Evolutionary conservation across 2,113 vertebrate genomes (phyloP).

Genomic region (Heliornis fulica): DNA sequence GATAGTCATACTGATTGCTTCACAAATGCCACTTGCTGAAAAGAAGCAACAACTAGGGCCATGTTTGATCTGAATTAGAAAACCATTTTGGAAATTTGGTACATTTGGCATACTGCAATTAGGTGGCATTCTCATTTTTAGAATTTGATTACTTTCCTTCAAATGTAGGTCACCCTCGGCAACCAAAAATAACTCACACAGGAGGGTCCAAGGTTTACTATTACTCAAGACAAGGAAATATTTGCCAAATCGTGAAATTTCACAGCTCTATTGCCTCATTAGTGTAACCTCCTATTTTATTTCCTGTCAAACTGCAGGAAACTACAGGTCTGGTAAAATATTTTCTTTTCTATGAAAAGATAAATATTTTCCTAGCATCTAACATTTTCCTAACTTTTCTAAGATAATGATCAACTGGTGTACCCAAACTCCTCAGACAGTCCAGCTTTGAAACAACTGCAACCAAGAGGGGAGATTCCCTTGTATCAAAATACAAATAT

Average conservation of each 20-base stretch:
- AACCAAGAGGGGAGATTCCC: neutral
- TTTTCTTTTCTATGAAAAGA: neutral
- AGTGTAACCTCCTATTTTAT: neutral
- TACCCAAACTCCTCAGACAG: neutral
- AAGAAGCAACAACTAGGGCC: neutral
- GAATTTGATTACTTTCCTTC: neutral
- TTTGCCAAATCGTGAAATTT: neutral
- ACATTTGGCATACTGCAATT: neutral
- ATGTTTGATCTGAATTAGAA: neutral
- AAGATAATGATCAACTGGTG: neutral
- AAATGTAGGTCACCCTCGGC: neutral
- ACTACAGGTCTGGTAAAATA: neutral
- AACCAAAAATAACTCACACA: neutral
- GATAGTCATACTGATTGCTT: neutral
- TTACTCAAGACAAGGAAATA: neutral
- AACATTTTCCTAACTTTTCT: no score
- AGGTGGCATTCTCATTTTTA: neutral
- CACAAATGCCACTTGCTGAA: neutral
- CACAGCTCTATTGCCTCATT: neutral
- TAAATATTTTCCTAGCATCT: neutral
- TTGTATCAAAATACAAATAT: neutral
- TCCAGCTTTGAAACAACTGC: neutral
- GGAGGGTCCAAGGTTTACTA: neutral
- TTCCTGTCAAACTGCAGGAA: neutral
- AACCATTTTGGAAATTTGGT: neutral